phyloP scores from a whole-genome alignment of 2,113 vertebrate species.

The Oplegnathus fasciatus region DNA sequence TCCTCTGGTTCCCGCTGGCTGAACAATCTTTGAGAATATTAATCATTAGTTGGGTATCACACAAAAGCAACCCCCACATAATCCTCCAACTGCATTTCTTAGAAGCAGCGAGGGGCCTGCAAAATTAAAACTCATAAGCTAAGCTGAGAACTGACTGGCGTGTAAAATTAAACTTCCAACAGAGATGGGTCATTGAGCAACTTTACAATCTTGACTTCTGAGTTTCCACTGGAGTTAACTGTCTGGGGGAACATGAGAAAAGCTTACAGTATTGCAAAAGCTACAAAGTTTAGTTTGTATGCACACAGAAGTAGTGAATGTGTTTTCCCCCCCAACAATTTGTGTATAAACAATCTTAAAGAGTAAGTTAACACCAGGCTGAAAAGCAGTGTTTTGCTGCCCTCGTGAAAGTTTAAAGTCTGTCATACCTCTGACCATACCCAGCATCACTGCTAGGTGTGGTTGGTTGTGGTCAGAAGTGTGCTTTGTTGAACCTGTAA shows the following conservation, averaged over 20 bases:
- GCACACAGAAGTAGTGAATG: background rate
- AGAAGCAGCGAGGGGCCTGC: no score
- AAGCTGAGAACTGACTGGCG: background rate
- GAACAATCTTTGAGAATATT: constrained; percentile 88
- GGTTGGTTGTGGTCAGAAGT: background rate
- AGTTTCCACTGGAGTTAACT: background rate
- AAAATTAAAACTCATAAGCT: background rate
- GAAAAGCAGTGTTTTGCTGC: background rate
- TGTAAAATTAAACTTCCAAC: background rate
- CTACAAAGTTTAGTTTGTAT: background rate
- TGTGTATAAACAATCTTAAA: background rate
- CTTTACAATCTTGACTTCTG: background rate
- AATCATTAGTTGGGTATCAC: constrained; percentile 21
- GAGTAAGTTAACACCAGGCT: background rate
- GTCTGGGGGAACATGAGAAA: background rate
- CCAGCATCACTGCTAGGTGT: background rate
- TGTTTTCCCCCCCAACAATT: background rate
- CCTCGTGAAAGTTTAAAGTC: background rate
- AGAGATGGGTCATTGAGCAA: background rate
- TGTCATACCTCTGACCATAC: background rate
- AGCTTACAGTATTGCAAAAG: background rate
- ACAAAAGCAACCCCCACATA: background rate
- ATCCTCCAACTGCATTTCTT: background rate
- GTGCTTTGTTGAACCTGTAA: background rate
- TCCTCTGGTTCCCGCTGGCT: constrained; percentile 96